These are phyloP conservation scores for Rhinoderma darwinii DNA, from an alignment of 2,113 vertebrate species.

Conservation along the genomic window DNA sequence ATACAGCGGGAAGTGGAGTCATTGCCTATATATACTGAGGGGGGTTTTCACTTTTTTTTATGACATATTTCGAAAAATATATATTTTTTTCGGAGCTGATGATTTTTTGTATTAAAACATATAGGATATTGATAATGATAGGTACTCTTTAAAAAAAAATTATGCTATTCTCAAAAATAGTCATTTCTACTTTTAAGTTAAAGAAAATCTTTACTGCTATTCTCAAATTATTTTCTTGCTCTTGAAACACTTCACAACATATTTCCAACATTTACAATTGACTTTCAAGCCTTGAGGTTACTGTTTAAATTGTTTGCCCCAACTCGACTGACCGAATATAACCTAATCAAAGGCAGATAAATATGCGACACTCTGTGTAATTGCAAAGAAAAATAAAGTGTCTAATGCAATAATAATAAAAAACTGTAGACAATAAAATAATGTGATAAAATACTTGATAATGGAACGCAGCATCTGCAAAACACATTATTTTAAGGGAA, in stretches of 20 bases:
- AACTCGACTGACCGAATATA: not conserved
- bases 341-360: not conserved
- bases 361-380: not conserved
- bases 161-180: no score
- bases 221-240: not conserved
- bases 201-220: not conserved
- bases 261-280: not conserved
- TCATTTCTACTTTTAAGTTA: no score
- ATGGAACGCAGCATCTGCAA: not conserved
- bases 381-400: not conserved
- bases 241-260: not conserved
- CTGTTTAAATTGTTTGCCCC: not conserved
- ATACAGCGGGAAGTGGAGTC: no score
- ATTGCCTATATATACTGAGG: no score
- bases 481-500: constrained; percentile 20
- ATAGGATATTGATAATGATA: no score
- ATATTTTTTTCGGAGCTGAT: no score
- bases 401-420: not conserved
- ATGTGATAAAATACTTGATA: not conserved
- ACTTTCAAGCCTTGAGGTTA: not conserved
- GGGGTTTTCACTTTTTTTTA: no score
- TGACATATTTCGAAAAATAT: no score
- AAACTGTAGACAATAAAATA: not conserved
- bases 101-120: no score
- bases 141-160: no score